Evolutionary conservation across 1,140 invertebrate species (phyloP), one percentile per base, ranked within the genome.

Genomic region (Myzus persicae): DNA sequence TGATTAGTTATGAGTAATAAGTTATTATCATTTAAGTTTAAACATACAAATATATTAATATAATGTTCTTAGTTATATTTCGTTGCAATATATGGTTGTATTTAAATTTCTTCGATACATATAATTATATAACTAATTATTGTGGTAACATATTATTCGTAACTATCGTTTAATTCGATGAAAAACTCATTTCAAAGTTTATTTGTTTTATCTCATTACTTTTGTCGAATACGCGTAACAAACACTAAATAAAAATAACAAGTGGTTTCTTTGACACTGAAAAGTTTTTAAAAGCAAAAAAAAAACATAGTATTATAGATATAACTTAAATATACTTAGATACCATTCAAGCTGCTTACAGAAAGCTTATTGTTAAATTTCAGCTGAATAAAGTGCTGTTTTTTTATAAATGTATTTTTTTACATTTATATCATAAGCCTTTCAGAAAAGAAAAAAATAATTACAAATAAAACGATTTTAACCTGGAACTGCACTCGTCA

Each of bases 401-500:
- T 87, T n/a, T 22, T 22, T 87, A 48, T 9, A 46, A 0, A 14
- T 85, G 3, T 11, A 36, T 48, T 48, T 8, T 48, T 48, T 36
- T 38, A 88, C 20, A 88, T 48, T 88, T 24, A 31, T 87, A 44
- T 88, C n/a, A 85, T 89, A 38, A 54, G 40, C 36, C 88, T 54
- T 89, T 54, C 40, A 44, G 44, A 89, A 88, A 48, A n/a, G 9
- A 88, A 88, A 38, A 88, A 88, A 88, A 46, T n/a, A 88, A 88
- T 88, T 44, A 44, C 6, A 87, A 87, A 46, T 31, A 8, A 87
- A n/a, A 87, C n/a, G 2, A 36, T 46, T 46, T 46, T 31, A 87
- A 87, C 85, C 44, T 87, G 31, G 18, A 87, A 87, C 46, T 1
- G 22, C 18, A 87, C 18, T 9, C 42, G 31, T n/a, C 18, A n/a